A percentile compares a stretch with the other conserved stretches of the same genome.
Evolutionary conservation across 2,888 invertebrate species (phyloP).

Genomic region (Amphimallon solstitiale): DNA sequence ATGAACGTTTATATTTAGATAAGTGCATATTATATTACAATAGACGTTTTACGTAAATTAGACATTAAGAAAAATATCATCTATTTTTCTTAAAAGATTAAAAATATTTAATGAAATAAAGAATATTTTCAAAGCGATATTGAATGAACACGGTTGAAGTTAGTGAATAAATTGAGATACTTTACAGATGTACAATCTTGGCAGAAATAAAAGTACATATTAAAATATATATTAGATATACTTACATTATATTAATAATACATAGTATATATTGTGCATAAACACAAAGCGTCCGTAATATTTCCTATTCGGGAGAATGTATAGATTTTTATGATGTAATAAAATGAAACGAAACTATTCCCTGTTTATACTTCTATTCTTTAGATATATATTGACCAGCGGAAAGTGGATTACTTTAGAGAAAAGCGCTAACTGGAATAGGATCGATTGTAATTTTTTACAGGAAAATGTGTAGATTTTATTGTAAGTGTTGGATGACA

Average conservation of each 20-base stretch:
- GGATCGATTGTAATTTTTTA: constrained; percentile 2
- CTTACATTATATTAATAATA: constrained; percentile 1
- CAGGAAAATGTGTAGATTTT: background rate
- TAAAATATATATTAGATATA: constrained; percentile 10
- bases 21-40: background rate
- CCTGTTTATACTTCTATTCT: constrained; percentile 8
- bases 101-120: constrained; percentile 9
- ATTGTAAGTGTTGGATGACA: too few relatives aligned
- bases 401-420: too few relatives aligned
- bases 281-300: constrained; percentile 30
- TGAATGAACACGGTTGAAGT: background rate
- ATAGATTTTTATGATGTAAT: background rate
- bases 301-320: constrained; percentile 12
- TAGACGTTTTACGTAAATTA: constrained; percentile 3
- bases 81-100: constrained; percentile 23
- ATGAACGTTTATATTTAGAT: constrained; percentile 15
- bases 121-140: constrained; percentile 18
- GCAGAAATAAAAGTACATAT: constrained; percentile 29
- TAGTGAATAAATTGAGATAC: background rate
- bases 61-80: constrained; percentile 16
- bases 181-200: constrained; percentile 30
- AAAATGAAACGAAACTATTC: background rate
- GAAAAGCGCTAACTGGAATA: background rate
- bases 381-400: constrained; percentile 31
- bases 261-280: too few relatives aligned